Evolutionary conservation across 2,797 vertebrate species (phyloP).

Genomic region (Schizothorax lantsangensis): DNA sequence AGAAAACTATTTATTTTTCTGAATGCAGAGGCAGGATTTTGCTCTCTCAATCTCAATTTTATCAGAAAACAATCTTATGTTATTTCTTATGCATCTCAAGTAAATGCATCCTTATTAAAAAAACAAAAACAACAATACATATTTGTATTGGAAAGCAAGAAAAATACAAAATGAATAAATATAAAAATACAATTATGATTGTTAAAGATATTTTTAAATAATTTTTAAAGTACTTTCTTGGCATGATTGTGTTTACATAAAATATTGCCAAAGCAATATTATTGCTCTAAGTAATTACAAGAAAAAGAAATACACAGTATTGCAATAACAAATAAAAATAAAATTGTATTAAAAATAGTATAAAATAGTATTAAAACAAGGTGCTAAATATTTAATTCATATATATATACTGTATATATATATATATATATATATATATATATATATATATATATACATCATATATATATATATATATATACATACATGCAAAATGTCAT

Average conservation of each 20-base stretch:
- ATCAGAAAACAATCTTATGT: background rate
- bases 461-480: background rate
- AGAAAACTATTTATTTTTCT: background rate
- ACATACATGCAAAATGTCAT: background rate
- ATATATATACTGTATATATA: too few species aligned
- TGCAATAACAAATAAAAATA: background rate
- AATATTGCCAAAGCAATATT: background rate
- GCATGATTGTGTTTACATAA: background rate
- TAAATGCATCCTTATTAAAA: background rate
- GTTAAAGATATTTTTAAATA: background rate
- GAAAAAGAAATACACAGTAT: too few species aligned
- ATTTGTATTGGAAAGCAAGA: background rate
- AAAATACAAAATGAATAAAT: background rate
- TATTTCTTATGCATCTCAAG: background rate
- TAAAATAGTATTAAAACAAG: background rate
- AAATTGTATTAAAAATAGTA: background rate
- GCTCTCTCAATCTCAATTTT: background rate
- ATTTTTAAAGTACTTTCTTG: background rate
- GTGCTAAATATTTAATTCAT: background rate
- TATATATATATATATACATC: too few species aligned
- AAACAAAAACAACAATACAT: background rate
- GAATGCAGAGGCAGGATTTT: background rate
- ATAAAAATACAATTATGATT: background rate
- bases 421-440: too few species aligned
- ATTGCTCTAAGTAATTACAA: background rate